phyloP scores from a whole-genome alignment of 1,140 invertebrate genomes.

The Penaeus vannamei region DNA sequence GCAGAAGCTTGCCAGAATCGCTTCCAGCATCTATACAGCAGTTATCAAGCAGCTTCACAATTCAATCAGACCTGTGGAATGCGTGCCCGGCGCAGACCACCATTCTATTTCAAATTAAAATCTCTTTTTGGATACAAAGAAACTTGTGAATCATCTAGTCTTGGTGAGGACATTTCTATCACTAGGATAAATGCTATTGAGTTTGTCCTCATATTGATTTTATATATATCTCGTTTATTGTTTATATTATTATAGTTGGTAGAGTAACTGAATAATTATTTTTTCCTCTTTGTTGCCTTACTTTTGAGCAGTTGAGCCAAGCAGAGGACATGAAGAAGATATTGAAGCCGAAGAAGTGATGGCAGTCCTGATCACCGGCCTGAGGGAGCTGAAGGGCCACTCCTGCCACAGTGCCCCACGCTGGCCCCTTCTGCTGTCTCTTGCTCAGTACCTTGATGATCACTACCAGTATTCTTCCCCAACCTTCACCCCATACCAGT shows the following conservation, averaged over 20 bases:
- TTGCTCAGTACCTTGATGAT: constrained; percentile 40
- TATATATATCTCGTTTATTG: neutral
- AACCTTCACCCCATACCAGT: constrained; percentile 40
- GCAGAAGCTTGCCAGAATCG: constrained; percentile 16
- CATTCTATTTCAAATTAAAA: constrained; percentile 53
- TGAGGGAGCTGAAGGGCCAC: constrained; percentile 24
- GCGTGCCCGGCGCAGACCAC: constrained; percentile 36
- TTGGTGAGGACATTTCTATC: constrained; percentile 19
- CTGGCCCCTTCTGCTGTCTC: constrained; percentile 27
- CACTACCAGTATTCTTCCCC: constrained; percentile 12
- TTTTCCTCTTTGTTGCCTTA: too few relatives aligned
- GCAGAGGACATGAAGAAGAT: neutral
- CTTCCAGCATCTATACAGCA: constrained; percentile 35
- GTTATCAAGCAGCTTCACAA: constrained; percentile 37
- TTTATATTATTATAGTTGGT: neutral
- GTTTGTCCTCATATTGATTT: too few relatives aligned
- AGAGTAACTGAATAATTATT: too few relatives aligned
- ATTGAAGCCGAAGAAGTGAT: constrained; percentile 27
- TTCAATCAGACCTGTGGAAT: constrained; percentile 41
- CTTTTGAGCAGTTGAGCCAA: neutral
- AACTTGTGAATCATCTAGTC: neutral
- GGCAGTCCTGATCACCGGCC: neutral
- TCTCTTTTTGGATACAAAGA: constrained; percentile 36
- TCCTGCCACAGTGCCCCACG: constrained; percentile 51
- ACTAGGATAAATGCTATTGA: too few relatives aligned